phyloP scores from a whole-genome alignment of 2,888 invertebrate genomes.

The Noctua pronuba region DNA sequence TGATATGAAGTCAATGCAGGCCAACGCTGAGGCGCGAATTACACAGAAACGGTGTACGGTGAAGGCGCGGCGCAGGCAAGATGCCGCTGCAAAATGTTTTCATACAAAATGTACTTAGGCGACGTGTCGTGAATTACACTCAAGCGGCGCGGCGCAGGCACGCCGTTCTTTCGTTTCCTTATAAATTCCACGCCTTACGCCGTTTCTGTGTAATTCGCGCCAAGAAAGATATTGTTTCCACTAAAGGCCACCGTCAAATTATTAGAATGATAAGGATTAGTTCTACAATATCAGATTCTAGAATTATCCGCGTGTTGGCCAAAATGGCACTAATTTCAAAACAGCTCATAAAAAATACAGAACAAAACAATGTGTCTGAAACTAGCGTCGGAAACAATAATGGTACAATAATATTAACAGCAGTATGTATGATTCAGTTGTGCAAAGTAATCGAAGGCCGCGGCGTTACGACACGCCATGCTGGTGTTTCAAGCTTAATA shows the following conservation, averaged over 20 bases:
- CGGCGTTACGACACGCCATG: conserved; percentile 51
- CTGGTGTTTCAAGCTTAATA: conserved; percentile 60
- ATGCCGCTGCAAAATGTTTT: too few relatives aligned
- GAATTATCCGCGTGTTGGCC: not conserved
- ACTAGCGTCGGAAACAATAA: conserved; percentile 46
- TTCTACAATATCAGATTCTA: not conserved
- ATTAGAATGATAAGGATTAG: not conserved
- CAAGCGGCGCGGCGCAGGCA: too few relatives aligned
- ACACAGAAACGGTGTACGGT: too few relatives aligned
- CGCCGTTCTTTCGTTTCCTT: too few relatives aligned
- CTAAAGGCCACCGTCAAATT: not conserved
- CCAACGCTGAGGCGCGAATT: too few relatives aligned
- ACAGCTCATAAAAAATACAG: conserved; percentile 29
- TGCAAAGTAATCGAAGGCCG: conserved; percentile 67
- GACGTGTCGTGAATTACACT: too few relatives aligned
- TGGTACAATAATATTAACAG: conserved; percentile 57
- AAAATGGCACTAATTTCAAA: conserved; percentile 15
- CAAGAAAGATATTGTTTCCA: not conserved
- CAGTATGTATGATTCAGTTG: conserved; percentile 63
- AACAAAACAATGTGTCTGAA: conserved; percentile 42
- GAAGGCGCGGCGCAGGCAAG: too few relatives aligned
- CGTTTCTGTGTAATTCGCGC: too few relatives aligned
- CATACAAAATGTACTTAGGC: too few relatives aligned
- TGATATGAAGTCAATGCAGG: not conserved
- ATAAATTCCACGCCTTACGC: too few relatives aligned